Evolutionary conservation across 2,797 vertebrate species (phyloP).

Genomic region (Psittacula echo): DNA sequence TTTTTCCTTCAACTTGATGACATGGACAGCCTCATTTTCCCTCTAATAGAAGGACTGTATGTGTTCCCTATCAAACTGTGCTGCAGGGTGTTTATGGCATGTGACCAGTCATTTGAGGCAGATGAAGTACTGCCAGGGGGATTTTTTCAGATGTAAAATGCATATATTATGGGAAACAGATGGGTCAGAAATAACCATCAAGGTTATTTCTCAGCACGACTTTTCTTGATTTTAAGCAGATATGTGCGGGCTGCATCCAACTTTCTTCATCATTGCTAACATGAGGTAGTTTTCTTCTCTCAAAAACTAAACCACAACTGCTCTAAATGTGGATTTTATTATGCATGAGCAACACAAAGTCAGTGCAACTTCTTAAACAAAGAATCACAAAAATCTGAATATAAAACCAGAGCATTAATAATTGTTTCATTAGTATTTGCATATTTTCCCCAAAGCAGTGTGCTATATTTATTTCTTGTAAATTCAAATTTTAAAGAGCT

Average conservation of each 20-base stretch:
- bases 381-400: background rate
- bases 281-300: rapidly evolving
- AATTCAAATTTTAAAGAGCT: slow-evolving; percentile 42
- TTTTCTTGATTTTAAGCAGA: background rate
- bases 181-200: background rate
- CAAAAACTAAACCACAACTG: background rate
- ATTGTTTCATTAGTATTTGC: slow-evolving; percentile 23
- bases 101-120: background rate
- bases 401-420: slow-evolving; percentile 38
- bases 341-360: background rate
- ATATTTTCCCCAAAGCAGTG: background rate
- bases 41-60: background rate
- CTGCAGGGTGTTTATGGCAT: rapidly evolving
- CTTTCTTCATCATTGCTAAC: background rate
- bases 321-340: background rate
- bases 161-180: background rate
- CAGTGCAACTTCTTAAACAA: background rate
- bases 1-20: background rate
- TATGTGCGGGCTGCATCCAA: background rate
- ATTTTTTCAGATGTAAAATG: background rate
- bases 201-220: background rate
- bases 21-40: background rate
- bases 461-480: slow-evolving; percentile 35
- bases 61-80: rapidly evolving
- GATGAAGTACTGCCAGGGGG: background rate